Percentiles rank a stretch among this genome's conserved stretches.
phyloP scores from a whole-genome alignment of 2,797 vertebrate genomes.

The Bovichtus variegatus region DNA sequence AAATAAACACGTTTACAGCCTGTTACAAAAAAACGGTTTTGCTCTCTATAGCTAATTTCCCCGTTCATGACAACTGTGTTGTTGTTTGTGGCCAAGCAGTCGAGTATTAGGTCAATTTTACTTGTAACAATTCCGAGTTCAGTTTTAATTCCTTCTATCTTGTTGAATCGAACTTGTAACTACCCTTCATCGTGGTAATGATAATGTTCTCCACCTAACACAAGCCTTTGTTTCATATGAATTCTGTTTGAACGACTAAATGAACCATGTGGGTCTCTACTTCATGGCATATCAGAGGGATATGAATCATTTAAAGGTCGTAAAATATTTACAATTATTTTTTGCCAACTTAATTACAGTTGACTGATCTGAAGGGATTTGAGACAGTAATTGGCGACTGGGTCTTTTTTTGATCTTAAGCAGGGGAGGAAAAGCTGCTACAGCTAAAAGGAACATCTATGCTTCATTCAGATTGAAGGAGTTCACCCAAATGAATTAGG shows the following conservation, averaged over 20 bases:
- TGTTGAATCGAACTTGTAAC: neutral
- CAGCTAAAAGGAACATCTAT: slow-evolving; percentile 55
- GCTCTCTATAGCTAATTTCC: too few species aligned
- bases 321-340: slow-evolving; percentile 71
- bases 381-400: slow-evolving; percentile 68
- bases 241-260: slow-evolving; percentile 53
- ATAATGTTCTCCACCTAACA: slow-evolving; percentile 1
- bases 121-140: neutral
- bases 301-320: slow-evolving; percentile 66
- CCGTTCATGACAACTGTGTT: too few species aligned
- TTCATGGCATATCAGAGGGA: slow-evolving; percentile 43
- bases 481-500: slow-evolving; percentile 40
- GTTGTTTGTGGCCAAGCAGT: neutral
- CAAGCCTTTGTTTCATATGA: slow-evolving; percentile 40
- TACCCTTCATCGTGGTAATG: slow-evolving; percentile 4
- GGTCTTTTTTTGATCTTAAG: slow-evolving; percentile 61
- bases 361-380: slow-evolving; percentile 53
- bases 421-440: slow-evolving; percentile 51
- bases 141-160: neutral
- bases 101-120: neutral
- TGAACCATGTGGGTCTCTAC: slow-evolving; percentile 28
- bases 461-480: slow-evolving; percentile 33
- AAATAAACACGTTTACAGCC: too few species aligned
- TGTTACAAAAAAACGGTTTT: too few species aligned
- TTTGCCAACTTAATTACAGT: slow-evolving; percentile 68